Evolutionary conservation across 64 coral and sea anemone genomes (phyloP).

Genomic region (Montipora sp.): DNA sequence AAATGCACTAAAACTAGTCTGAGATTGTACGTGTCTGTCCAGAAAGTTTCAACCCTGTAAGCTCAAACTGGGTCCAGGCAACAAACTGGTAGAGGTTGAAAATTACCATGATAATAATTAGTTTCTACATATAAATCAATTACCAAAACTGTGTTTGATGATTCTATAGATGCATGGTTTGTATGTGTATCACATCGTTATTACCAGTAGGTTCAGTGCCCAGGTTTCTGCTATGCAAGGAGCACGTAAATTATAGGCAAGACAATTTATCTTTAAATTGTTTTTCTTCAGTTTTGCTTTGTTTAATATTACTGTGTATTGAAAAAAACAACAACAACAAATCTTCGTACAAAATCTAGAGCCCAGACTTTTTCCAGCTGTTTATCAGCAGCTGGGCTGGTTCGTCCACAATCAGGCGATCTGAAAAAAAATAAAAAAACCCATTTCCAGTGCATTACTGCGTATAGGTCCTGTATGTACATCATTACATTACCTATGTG

Average conservation of each 20-base stretch:
- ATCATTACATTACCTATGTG: neutral
- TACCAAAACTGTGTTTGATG: neutral
- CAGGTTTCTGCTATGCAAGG: conserved; percentile 1
- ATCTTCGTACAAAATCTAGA: neutral
- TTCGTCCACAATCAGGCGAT: neutral
- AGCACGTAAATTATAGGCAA: neutral
- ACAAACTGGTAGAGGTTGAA: neutral
- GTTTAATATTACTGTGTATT: neutral
- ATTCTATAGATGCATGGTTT: neutral
- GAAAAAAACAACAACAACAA: neutral
- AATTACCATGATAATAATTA: neutral
- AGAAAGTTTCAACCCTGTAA: neutral
- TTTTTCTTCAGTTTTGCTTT: neutral
- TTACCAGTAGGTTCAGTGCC: no score
- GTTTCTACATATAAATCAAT: neutral
- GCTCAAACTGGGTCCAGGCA: neutral
- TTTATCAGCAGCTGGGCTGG: neutral
- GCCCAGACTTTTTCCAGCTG: neutral
- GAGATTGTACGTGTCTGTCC: neutral
- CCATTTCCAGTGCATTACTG: neutral
- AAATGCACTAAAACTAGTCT: neutral
- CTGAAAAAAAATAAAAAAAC: neutral
- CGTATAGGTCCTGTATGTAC: neutral
- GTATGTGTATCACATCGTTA: neutral
- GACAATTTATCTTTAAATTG: neutral